Conservation (phyloP, 1,140 invertebrate species). For the Psix sp. region DNA sequence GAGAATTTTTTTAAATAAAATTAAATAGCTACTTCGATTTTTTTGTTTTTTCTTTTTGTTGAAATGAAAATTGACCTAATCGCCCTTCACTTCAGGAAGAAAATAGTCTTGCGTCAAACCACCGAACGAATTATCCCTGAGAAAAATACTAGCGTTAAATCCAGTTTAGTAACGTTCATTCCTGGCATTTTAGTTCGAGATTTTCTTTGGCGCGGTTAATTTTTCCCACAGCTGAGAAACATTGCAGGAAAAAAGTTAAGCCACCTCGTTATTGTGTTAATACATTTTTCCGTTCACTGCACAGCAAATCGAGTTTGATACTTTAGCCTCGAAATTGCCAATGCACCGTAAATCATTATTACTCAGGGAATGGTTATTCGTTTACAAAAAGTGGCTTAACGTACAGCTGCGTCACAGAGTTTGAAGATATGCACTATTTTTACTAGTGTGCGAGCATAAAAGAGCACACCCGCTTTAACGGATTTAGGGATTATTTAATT, state of each 20-base stretch:
- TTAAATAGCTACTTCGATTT: too few relatives aligned
- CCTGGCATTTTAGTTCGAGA: constrained; percentile 25
- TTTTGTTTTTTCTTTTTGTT: not conserved
- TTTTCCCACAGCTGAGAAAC: constrained; percentile 37
- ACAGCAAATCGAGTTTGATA: constrained; percentile 59
- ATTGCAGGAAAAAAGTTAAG: constrained; percentile 36
- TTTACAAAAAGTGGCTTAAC: constrained; percentile 51
- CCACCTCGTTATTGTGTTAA: constrained; percentile 54
- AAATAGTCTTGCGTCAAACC: constrained; percentile 26
- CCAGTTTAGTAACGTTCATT: constrained; percentile 36
- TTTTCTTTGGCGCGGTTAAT: constrained; percentile 49
- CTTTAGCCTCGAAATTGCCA: constrained; percentile 56
- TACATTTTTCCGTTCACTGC: constrained; percentile 47
- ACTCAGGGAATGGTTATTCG: constrained; percentile 49
- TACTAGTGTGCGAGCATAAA: constrained; percentile 24
- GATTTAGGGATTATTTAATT: constrained; percentile 60
- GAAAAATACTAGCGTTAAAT: constrained; percentile 29
- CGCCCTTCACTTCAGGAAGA: constrained; percentile 1
- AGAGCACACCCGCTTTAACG: constrained; percentile 43
- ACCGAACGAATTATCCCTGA: constrained; percentile 21
- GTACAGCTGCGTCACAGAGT: constrained; percentile 34
- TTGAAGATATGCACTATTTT: constrained; percentile 33
- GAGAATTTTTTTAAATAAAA: too few relatives aligned
- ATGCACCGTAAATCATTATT: constrained; percentile 56
- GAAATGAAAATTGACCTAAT: constrained; percentile 15